A percentile compares a stretch with the other conserved stretches of the same genome.
Conservation (phyloP, 2,113 vertebrate genomes). For the Megaceryle torquata region DNA sequence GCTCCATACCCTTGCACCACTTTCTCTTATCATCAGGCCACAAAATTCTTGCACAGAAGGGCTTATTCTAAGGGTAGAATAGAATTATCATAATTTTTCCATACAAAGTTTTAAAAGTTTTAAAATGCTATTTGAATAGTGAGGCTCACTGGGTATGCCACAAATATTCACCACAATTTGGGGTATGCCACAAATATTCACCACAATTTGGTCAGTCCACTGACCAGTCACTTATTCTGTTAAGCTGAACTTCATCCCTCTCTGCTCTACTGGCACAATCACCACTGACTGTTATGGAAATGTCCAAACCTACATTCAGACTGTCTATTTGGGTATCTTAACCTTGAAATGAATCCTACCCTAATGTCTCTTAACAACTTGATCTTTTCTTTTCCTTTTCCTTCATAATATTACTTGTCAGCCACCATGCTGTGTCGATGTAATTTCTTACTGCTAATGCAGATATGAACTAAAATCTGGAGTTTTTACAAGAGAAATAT, state of each 20-base stretch:
- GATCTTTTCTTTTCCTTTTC: neutral
- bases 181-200: neutral
- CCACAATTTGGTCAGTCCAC: neutral
- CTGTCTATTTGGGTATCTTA: neutral
- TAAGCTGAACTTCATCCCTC: neutral
- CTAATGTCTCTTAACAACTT: neutral
- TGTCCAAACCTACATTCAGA: neutral
- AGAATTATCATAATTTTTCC: neutral
- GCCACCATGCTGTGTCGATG: neutral
- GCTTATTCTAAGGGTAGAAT: neutral
- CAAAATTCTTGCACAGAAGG: neutral
- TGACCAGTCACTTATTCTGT: neutral
- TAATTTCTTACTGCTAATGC: neutral
- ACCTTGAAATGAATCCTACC: neutral
- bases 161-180: neutral
- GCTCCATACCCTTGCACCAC: neutral
- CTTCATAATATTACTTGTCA: neutral
- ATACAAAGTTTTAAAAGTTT: neutral
- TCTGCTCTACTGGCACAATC: neutral
- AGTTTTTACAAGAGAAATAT: neutral
- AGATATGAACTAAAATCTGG: neutral
- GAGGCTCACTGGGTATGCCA: neutral
- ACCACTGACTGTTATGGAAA: neutral
- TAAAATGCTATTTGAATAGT: neutral
- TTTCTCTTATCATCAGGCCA: neutral